phyloP scores from a whole-genome alignment of 2,113 vertebrate species.

The Tilapia sparmanii region DNA sequence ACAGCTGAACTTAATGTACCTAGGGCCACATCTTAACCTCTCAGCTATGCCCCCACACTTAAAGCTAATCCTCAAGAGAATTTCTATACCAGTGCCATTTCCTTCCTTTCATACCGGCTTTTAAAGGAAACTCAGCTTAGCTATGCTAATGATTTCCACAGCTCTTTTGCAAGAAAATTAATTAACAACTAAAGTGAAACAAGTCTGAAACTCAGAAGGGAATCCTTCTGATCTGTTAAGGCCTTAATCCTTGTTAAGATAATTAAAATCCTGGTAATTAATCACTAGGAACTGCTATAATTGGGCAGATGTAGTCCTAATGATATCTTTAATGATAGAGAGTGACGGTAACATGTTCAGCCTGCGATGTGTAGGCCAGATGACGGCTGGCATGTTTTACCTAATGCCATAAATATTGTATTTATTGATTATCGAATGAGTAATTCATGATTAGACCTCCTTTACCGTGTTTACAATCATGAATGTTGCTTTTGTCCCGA shows the following conservation, averaged over 20 bases:
- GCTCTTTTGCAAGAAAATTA: background rate
- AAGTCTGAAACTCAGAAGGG: background rate
- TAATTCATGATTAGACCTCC: background rate
- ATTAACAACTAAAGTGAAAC: background rate
- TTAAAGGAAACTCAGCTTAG: background rate
- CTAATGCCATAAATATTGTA: background rate
- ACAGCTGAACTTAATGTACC: background rate
- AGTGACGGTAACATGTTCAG: background rate
- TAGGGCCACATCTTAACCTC: background rate
- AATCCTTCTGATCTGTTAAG: background rate
- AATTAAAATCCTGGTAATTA: constrained; percentile 25
- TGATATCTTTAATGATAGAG: background rate
- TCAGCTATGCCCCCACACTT: background rate
- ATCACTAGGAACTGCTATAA: background rate
- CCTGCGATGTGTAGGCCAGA: background rate
- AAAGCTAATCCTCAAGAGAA: background rate
- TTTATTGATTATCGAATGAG: rapidly evolving
- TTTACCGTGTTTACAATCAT: background rate
- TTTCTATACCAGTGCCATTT: background rate
- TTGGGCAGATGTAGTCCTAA: background rate
- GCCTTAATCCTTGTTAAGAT: constrained; percentile 14
- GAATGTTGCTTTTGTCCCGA: rapidly evolving
- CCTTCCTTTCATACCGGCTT: background rate
- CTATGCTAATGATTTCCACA: background rate
- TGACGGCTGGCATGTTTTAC: background rate